Base-by-base conservation (phyloP, 2,888 invertebrate genomes). In the Monochamus alternatus region DNA sequence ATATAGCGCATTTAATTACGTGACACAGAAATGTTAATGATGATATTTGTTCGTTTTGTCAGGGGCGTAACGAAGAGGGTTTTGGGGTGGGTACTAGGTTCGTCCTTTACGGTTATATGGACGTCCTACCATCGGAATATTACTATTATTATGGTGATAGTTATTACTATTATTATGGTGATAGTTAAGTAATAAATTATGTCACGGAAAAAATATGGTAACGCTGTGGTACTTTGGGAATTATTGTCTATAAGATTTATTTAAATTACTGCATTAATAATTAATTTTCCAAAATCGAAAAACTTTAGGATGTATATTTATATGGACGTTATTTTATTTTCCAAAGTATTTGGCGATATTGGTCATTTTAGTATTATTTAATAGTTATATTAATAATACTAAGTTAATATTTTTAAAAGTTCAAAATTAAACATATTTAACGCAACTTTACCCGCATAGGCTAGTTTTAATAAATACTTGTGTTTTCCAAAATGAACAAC, bases 161-260 rank as follows among this genome's bases (percentile, higher is more conserved):
- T 38, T 14, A 63, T 63, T 38, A 63, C 63, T 63, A n/a, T 63
- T 63, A 63, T 63, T 63, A 63, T 5, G 14, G 55, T 38, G 12
- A 5, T 14, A 63, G 7, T 38, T 14, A 63, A n/a, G n/a, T n/a
- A 63, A 63, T 63, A 63, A 63, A 63, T 63, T 43, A 63, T 32
- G 38, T 63, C 55, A 55, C 5, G 14, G n/a, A 55, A 5, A 55
- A 55, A 55, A 51, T 51, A 51, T 51, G 51, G 38, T 38, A 38
- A 22, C 1, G 7, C 38, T 7, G 38, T 38, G 38, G 7, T 1
- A 38, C 2, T 38, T 38, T 2, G 5, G 38, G 4, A 7, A 38
- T 4, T 38, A 38, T 38, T 22, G 22, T 7, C 38, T 38, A 7
- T 38, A 38, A 38, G 7, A 38, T 38, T 38, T 38, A 38, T 38